A percentile compares a stretch with the other conserved stretches of the same genome.
Conservation (phyloP, 2,888 invertebrate species). For the Sycophila texana region DNA sequence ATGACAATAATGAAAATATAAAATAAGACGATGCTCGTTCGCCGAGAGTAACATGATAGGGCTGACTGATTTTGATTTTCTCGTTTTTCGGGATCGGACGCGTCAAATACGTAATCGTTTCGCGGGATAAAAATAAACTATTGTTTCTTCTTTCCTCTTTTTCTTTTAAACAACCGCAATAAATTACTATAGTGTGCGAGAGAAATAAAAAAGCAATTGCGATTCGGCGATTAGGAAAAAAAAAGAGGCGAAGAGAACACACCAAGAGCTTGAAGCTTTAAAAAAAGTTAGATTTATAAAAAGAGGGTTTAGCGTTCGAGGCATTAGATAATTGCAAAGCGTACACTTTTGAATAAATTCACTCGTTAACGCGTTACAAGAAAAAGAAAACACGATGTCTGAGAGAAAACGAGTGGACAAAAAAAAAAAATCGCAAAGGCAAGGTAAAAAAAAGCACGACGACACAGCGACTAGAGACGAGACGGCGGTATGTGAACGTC, state of each 20-base stretch:
- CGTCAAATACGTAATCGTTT: conserved; percentile 54
- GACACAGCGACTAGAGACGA: conserved; percentile 21
- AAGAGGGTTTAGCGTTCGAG: conserved; percentile 37
- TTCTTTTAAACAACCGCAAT: conserved; percentile 32
- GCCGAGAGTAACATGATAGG: conserved; percentile 60
- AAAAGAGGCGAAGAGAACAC: conserved; percentile 1
- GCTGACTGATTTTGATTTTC: conserved; percentile 60
- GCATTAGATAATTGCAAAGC: conserved; percentile 37
- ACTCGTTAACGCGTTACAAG: conserved; percentile 3
- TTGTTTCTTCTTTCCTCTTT: conserved; percentile 50
- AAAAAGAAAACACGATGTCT: conserved; percentile 19
- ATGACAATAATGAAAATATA: conserved; percentile 63
- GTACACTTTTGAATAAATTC: neutral
- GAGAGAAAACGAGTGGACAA: neutral
- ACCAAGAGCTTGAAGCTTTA: conserved; percentile 51
- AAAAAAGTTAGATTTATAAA: conserved; percentile 41
- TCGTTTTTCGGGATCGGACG: conserved; percentile 52
- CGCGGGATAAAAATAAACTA: conserved; percentile 51
- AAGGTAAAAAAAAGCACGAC: conserved; percentile 5
- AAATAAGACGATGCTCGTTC: conserved; percentile 58
- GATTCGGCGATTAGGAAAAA: conserved; percentile 6
- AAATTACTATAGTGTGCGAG: conserved; percentile 17
- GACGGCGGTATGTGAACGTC: conserved; percentile 22
- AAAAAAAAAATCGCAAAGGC: neutral
- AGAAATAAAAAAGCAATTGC: neutral